phyloP scores from a whole-genome alignment of 2,113 vertebrate genomes.

The Sylvia atricapilla region DNA sequence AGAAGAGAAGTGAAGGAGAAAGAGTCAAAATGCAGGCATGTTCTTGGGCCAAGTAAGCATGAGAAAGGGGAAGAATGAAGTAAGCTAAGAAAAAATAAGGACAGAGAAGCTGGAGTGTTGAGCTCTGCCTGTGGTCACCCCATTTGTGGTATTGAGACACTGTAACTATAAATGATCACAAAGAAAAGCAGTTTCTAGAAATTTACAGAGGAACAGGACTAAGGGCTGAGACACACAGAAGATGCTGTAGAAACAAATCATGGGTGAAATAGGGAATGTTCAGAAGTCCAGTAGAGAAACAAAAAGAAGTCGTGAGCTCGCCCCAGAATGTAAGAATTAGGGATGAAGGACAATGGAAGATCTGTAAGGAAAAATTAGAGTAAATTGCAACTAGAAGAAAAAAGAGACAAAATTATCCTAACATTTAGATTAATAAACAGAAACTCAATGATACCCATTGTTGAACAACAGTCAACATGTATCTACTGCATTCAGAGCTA shows the following conservation, averaged over 20 bases:
- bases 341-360: background rate
- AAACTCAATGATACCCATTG: background rate
- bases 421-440: background rate
- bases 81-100: background rate
- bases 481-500: background rate
- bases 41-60: background rate
- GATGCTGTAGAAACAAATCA: background rate
- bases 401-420: background rate
- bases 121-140: background rate
- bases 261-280: background rate
- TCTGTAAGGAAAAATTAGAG: background rate
- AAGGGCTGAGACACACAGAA: background rate
- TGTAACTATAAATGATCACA: background rate
- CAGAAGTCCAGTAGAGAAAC: background rate
- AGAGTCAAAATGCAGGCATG: background rate
- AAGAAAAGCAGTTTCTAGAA: background rate
- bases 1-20: background rate
- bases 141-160: background rate
- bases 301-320: background rate
- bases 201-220: background rate
- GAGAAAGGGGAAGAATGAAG: background rate
- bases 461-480: background rate
- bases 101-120: background rate
- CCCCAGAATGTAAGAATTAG: background rate
- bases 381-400: background rate